phyloP scores from a whole-genome alignment of 2,888 invertebrate genomes.

The Cylloceria caligata region DNA sequence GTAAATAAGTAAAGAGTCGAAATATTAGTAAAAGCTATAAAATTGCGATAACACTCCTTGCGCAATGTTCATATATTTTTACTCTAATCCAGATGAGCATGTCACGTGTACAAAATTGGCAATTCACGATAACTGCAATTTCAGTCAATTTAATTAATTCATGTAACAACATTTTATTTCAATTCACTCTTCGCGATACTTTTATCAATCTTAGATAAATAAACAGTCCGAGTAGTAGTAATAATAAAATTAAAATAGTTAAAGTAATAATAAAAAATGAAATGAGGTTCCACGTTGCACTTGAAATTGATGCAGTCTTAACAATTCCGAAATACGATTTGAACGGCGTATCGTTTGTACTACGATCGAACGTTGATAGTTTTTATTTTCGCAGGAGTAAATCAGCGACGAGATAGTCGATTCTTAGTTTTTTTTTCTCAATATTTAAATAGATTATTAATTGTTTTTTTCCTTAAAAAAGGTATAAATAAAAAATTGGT shows the following conservation, averaged over 20 bases:
- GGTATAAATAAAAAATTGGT: conserved; percentile 83
- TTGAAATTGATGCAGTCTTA: conserved; percentile 21
- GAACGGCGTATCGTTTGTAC: background rate
- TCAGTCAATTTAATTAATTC: too few species aligned
- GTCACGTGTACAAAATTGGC: too few species aligned
- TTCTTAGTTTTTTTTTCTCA: conserved; percentile 39
- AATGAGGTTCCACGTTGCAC: conserved; percentile 12
- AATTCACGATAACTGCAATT: too few species aligned
- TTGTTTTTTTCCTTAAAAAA: conserved; percentile 83
- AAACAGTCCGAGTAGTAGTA: background rate
- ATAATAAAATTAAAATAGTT: too few species aligned
- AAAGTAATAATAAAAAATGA: conserved; percentile 4
- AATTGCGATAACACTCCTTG: conserved; percentile 10
- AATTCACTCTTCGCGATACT: background rate
- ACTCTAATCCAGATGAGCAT: too few species aligned
- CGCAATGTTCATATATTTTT: too few species aligned
- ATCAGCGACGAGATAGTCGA: conserved; percentile 27
- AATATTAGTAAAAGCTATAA: too few species aligned
- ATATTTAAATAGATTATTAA: conserved; percentile 83
- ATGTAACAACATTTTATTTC: conserved; percentile 17
- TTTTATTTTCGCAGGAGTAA: background rate
- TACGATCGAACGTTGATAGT: background rate
- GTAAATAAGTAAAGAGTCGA: too few species aligned
- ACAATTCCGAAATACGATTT: conserved; percentile 19
- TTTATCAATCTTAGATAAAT: background rate